These are phyloP conservation scores for Meganola albula DNA, from an alignment of 2,888 invertebrate species.

Conservation along the genomic window DNA sequence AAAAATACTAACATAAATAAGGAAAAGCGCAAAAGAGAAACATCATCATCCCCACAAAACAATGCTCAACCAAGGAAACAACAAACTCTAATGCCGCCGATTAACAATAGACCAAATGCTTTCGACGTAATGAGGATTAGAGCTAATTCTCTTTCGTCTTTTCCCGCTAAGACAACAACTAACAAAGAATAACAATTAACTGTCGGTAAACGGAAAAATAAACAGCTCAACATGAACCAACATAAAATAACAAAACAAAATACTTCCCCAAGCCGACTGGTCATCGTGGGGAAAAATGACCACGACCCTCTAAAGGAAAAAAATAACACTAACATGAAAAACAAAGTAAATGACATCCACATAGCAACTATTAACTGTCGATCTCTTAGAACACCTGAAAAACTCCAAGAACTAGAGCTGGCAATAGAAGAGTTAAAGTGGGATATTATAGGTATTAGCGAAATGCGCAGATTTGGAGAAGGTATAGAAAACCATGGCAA, in stretches of 20 bases:
- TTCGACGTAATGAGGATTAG: not conserved
- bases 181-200: not conserved
- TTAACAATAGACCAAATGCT: not conserved
- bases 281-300: constrained; percentile 21
- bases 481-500: too few relatives aligned
- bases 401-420: too few relatives aligned
- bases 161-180: not conserved
- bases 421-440: too few relatives aligned
- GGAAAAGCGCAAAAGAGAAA: not conserved
- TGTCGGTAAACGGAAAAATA: not conserved
- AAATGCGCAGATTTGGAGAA: too few relatives aligned
- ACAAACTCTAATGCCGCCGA: not conserved
- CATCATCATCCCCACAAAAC: not conserved
- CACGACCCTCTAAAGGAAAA: constrained; percentile 7
- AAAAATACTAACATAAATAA: not conserved
- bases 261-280: constrained; percentile 25
- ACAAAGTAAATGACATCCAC: too few relatives aligned
- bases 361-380: too few relatives aligned
- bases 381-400: too few relatives aligned
- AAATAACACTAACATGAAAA: not conserved
- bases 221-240: not conserved
- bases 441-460: too few relatives aligned
- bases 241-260: constrained; percentile 5
- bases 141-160: not conserved
- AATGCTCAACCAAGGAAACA: not conserved